A percentile compares a stretch with the other conserved stretches of the same genome.
Evolutionary conservation across 2,888 invertebrate genomes (phyloP).

Genomic region (Callosobruchus maculatus): DNA sequence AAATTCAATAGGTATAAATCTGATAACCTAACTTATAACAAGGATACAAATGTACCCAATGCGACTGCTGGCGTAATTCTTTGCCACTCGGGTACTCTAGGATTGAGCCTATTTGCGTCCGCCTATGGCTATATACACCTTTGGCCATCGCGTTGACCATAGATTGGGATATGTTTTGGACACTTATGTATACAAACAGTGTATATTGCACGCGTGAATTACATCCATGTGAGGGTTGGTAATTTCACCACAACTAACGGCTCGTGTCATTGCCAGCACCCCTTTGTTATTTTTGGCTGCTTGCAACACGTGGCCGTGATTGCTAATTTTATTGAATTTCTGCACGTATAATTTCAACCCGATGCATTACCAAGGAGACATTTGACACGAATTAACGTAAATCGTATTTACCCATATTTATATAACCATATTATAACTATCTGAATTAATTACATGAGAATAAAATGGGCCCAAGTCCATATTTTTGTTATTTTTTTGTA

Average conservation of each 20-base stretch:
- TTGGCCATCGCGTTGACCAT: not conserved
- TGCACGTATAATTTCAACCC: not conserved
- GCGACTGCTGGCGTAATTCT: too few species aligned
- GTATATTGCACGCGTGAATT: not conserved
- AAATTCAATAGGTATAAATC: too few species aligned
- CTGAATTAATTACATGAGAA: too few species aligned
- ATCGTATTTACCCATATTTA: not conserved
- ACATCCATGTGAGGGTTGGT: not conserved
- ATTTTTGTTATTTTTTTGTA: too few species aligned
- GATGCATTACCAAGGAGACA: not conserved
- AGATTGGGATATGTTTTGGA: not conserved
- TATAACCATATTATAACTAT: too few species aligned
- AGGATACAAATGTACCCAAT: too few species aligned
- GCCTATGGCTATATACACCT: not conserved
- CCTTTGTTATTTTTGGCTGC: not conserved
- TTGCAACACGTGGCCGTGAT: not conserved
- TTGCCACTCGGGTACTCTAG: too few species aligned
- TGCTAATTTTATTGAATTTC: not conserved
- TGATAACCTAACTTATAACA: too few species aligned
- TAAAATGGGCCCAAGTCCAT: too few species aligned
- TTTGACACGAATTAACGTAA: not conserved
- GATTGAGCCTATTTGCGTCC: not conserved
- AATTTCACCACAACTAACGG: not conserved
- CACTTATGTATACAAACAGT: not conserved
- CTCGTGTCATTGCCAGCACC: not conserved